A percentile compares a stretch with the other conserved stretches of the same genome.
Evolutionary conservation across 2,113 vertebrate species (phyloP).

Genomic region (Indicator maculatus): DNA sequence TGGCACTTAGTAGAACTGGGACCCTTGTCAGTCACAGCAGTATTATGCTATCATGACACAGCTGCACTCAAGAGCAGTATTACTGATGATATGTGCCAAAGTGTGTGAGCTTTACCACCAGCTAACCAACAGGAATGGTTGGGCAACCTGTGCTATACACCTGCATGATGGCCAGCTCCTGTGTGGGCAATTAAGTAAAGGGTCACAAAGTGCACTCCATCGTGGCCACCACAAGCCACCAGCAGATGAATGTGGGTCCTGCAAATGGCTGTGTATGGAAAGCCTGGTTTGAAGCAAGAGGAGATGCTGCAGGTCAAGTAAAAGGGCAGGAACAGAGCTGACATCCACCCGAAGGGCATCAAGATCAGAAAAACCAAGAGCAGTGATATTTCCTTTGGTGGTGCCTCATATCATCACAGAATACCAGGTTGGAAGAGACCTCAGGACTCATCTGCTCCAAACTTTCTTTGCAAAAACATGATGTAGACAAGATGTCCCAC

Average conservation of each 20-base stretch:
- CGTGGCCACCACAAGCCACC: not conserved
- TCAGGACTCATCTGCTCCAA: no score
- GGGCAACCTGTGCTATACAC: not conserved
- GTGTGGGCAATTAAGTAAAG: not conserved
- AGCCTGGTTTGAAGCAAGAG: not conserved
- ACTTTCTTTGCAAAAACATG: no score
- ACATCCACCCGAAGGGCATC: rapidly evolving
- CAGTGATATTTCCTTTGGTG: not conserved
- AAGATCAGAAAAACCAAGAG: not conserved
- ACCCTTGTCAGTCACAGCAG: not conserved
- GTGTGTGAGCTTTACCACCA: not conserved
- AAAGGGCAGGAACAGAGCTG: not conserved
- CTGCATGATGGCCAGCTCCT: not conserved
- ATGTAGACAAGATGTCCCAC: no score
- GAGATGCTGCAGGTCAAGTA: not conserved
- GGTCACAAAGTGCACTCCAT: not conserved
- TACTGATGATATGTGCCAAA: rapidly evolving
- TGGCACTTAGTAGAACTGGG: not conserved
- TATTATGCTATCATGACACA: not conserved
- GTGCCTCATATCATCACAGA: not conserved
- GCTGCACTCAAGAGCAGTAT: not conserved
- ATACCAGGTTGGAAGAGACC: no score
- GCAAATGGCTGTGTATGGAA: not conserved
- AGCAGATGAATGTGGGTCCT: not conserved
- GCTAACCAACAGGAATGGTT: not conserved